Base-by-base conservation (phyloP, 2,888 invertebrate genomes). In the Drosophila maculinotata region DNA sequence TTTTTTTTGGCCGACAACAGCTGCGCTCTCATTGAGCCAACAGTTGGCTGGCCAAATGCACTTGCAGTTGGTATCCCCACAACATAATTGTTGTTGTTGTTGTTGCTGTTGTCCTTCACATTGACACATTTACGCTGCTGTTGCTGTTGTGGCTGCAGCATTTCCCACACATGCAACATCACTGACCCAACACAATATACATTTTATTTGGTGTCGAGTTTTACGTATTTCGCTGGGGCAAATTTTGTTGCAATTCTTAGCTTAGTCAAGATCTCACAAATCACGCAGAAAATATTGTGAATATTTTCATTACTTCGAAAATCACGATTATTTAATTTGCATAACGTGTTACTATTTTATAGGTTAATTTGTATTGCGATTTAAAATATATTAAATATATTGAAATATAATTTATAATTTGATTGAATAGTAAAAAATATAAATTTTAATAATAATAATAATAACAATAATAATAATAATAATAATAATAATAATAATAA, bases 71-170 rank as follows among this genome's bases (percentile, higher is more conserved):
- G 54, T 45, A 38, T 51, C 30, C 49, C 52, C 33, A 7, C 33
- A 9, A 8, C 7, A 8, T 44, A 10, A 10, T 10, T 7, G 42
- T 17, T 39, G 23, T 28, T 15, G 28, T 14, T 52, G 26, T n/a
- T 20, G 12, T 12, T 25, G 47, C 44, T 39, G n/a, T 49, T 68
- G 71, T 58, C 84, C 80, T 79, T 76, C 74, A 52, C 80, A 79
- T 87, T 87, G 87, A 84, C 87, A 87, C 72, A 76, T 76, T 81
- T 83, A 58, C 47, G 56, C 33, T 53, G 26, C 39, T 28, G 42
- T 48, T 38, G 30, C 15, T 73, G 26, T 48, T 28, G 39, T 12
- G 5, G 20, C 41, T 45, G 59, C 53, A 6, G 15, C 33, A 31
- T 47, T 71, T 73, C 59, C 57, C 79, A 72, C 72, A 70, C 59